Evolutionary conservation across 2,797 vertebrate genomes (phyloP).

Genomic region (Fratercula arctica): DNA sequence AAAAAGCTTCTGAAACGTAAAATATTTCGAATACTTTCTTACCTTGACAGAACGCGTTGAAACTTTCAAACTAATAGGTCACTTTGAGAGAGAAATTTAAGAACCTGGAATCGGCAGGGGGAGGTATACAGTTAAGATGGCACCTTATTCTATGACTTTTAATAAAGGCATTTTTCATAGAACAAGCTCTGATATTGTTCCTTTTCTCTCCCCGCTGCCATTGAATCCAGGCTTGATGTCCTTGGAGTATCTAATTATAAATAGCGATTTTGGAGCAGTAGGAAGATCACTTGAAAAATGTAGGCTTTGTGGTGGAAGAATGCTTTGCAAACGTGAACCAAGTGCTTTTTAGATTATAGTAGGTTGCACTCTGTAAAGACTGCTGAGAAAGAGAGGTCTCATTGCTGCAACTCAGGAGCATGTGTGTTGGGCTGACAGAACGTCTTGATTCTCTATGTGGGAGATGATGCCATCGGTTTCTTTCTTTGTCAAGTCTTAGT

Average conservation of each 20-base stretch:
- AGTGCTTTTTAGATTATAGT: background rate
- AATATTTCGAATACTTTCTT: background rate
- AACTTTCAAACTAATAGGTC: background rate
- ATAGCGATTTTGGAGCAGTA: background rate
- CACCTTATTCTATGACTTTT: background rate
- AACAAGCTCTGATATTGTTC: background rate
- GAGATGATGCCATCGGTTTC: background rate
- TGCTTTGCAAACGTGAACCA: background rate
- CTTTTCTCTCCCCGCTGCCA: background rate
- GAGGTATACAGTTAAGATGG: background rate
- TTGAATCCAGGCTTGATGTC: background rate
- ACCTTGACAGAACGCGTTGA: background rate
- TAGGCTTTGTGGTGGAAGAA: background rate
- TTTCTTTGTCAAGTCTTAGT: background rate
- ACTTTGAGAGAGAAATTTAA: background rate
- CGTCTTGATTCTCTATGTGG: rapidly evolving
- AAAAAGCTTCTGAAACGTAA: background rate
- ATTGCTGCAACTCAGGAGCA: background rate
- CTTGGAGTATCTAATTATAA: background rate
- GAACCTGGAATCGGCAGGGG: background rate
- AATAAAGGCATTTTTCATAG: background rate
- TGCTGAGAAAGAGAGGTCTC: background rate
- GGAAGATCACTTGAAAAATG: background rate
- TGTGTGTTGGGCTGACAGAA: background rate
- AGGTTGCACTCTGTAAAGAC: background rate